Evolutionary conservation across 1,140 invertebrate species (phyloP), one percentile per base, ranked within the genome.

Genomic region (Zaprionus lachaisei): DNA sequence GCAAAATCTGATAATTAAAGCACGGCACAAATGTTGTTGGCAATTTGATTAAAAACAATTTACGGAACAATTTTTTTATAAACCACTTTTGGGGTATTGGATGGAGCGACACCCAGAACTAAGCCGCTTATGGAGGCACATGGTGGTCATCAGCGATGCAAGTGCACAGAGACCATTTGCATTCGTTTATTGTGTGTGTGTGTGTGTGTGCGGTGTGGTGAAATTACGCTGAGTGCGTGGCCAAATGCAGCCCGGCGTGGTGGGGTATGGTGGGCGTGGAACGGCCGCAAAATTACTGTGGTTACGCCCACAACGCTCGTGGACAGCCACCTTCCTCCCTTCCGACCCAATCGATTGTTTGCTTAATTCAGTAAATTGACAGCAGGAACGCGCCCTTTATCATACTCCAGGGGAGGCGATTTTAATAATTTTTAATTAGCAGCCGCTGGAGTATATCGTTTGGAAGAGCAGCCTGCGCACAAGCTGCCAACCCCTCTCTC

Each of bases 371-470:
- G 47, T 72, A 60, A 66, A 58, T 72, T 58, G 54, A 49, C 51
- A 31, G 31, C 55, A 31, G 26, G 51, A 26, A 26, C 14, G 24
- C 14, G 51, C 51, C 24, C 51, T 55, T 55, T 38, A 51, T 14
- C n/a, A 34, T 41, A 31, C 24, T 14, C 12, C 54, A 4, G 5
- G 62, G 61, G 26, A 14, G 55, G 22, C 63, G 24, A 72, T 72
- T 67, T 72, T 72, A 72, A 72, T 72, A 67, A 72, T 72, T 72
- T 72, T 72, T 72, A 72, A 72, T 72, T 72, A 67, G 63, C 70
- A 34, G 55, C 56, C 54, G 41, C 55, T 20, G 55, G 31, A 41
- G 41, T 44, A 60, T 55, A 67, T 41, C 47, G 55, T 37, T 38
- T 55, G 51, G 20, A n/a, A 22, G 14, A n/a, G 15, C 37, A 44